Conservation (phyloP, 2,888 invertebrate species). For the Lumbricus terrestris region DNA sequence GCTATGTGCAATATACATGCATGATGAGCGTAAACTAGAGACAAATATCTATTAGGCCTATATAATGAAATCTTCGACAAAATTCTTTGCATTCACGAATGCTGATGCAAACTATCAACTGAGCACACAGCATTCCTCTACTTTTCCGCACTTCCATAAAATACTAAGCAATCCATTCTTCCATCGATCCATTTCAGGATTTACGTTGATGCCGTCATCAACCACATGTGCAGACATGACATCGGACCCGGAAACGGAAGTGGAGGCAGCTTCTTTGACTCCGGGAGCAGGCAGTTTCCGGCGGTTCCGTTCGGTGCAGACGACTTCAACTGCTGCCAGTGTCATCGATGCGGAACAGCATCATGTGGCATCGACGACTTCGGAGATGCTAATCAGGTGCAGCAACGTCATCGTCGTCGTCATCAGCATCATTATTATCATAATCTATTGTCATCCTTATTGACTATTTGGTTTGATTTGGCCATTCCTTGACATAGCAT, state of each 20-base stretch:
- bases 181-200: slow-evolving; percentile 64
- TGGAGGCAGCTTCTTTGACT: slow-evolving; percentile 61
- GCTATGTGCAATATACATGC: too few species aligned
- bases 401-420: not conserved
- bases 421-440: not conserved
- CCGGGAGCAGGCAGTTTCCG: slow-evolving; percentile 47
- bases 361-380: not conserved
- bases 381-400: not conserved
- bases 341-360: slow-evolving; percentile 24
- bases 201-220: slow-evolving; percentile 75
- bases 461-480: too few species aligned
- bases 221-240: slow-evolving; percentile 78
- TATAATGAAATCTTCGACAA: too few species aligned
- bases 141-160: too few species aligned
- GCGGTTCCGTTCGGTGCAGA: slow-evolving; percentile 57
- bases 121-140: too few species aligned
- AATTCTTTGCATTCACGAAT: too few species aligned
- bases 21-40: too few species aligned
- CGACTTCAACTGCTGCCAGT: slow-evolving; percentile 65
- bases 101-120: too few species aligned
- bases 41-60: too few species aligned
- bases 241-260: slow-evolving; percentile 66
- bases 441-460: not conserved
- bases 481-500: too few species aligned
- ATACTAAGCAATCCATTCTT: not conserved